Percentiles rank a stretch among this genome's conserved stretches.
Evolutionary conservation across 2,113 vertebrate species (phyloP).

Genomic region (Albula glossodonta): DNA sequence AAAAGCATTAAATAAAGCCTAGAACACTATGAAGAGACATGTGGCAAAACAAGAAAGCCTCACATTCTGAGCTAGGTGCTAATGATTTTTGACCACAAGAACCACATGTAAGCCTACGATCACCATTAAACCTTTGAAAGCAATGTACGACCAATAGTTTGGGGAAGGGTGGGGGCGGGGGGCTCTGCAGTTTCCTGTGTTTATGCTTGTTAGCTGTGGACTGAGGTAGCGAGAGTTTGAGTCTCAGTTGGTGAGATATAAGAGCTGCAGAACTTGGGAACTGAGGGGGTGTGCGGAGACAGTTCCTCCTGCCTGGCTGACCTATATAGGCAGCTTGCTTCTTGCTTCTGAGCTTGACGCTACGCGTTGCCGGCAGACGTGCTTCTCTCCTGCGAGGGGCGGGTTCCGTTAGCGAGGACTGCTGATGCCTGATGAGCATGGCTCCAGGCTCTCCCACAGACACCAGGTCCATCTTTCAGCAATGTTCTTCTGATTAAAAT

Average conservation of each 20-base stretch:
- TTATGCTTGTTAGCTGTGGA: not conserved
- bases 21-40: too few relatives aligned
- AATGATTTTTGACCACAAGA: not conserved
- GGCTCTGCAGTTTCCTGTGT: not conserved
- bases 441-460: not conserved
- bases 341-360: constrained; percentile 67
- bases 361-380: constrained; percentile 63
- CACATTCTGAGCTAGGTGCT: not conserved
- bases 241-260: not conserved
- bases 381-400: constrained; percentile 43
- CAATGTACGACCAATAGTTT: not conserved
- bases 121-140: not conserved
- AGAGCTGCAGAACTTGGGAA: constrained; percentile 44
- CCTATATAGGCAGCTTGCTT: constrained; percentile 77
- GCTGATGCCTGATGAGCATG: not conserved
- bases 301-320: constrained; percentile 75
- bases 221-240: not conserved
- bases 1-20: too few relatives aligned
- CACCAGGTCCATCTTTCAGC: too few relatives aligned
- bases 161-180: too few relatives aligned
- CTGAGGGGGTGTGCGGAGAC: constrained; percentile 70
- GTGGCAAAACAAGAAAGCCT: not conserved
- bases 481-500: too few relatives aligned
- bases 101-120: too few relatives aligned
- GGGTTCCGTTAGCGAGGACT: constrained; percentile 19